phyloP scores from a whole-genome alignment of 2,888 invertebrate genomes.

The Eupithecia exiguata region DNA sequence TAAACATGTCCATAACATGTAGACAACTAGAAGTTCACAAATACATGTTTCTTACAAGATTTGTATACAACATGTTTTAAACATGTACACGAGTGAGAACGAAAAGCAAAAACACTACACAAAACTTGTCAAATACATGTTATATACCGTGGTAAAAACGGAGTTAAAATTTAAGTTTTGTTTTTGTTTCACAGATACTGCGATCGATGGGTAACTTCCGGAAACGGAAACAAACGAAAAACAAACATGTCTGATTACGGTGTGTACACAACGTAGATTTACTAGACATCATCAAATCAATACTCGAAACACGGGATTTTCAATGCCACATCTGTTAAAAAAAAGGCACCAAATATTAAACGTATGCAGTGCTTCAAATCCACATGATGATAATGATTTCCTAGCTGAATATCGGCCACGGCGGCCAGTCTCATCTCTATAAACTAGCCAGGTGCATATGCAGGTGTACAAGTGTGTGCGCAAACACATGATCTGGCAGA shows the following conservation, averaged over 20 bases:
- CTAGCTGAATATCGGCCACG: no score
- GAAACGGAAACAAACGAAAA: slow-evolving; percentile 79
- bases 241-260: slow-evolving; percentile 71
- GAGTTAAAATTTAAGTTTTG: no score
- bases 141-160: no score
- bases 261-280: slow-evolving; percentile 2
- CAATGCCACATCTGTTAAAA: background rate
- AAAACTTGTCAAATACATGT: no score
- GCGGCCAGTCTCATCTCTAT: no score
- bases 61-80: no score
- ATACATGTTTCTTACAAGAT: no score
- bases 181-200: slow-evolving; percentile 73
- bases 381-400: background rate
- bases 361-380: background rate
- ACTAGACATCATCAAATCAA: background rate
- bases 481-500: no score
- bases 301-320: background rate
- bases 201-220: slow-evolving; percentile 86
- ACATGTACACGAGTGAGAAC: no score
- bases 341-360: background rate
- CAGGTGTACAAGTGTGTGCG: background rate
- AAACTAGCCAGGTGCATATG: background rate
- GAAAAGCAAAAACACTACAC: no score
- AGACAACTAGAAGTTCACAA: no score
- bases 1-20: no score